A percentile compares a stretch with the other conserved stretches of the same genome.
These are phyloP conservation scores for Tortricodes alternella DNA, from an alignment of 2,888 invertebrate species.

Conservation along the genomic window DNA sequence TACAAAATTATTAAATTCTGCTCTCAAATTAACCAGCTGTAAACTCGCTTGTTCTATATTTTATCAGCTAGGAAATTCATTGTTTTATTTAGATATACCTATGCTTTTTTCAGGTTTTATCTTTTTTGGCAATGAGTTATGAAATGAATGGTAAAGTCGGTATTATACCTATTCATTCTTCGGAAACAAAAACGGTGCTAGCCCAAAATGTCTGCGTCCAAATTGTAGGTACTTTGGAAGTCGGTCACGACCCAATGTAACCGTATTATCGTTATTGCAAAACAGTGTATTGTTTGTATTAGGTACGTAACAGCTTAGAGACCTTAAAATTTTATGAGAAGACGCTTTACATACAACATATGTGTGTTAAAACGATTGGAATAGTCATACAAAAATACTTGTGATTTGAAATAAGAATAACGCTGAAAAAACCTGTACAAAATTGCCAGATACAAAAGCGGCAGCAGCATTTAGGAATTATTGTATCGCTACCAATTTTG, in stretches of 20 bases:
- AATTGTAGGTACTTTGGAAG: conserved; percentile 3
- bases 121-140: too few relatives aligned
- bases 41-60: too few relatives aligned
- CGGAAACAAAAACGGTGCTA: background rate
- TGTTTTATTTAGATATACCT: too few relatives aligned
- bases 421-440: conserved; percentile 14
- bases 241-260: conserved; percentile 13
- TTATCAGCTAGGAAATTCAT: too few relatives aligned
- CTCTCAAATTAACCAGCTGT: too few relatives aligned
- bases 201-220: background rate
- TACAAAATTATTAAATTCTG: too few relatives aligned
- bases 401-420: conserved; percentile 13
- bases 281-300: conserved; percentile 4
- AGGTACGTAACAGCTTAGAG: background rate
- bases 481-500: conserved; percentile 8
- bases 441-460: conserved; percentile 15
- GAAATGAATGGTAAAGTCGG: background rate
- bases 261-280: background rate
- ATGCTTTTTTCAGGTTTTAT: too few relatives aligned
- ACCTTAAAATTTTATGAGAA: background rate
- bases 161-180: background rate
- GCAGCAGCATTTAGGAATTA: conserved; percentile 4
- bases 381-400: conserved; percentile 5
- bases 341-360: conserved; percentile 8
- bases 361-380: conserved; percentile 12